Evolutionary conservation across 2,797 vertebrate species (phyloP).

Genomic region (Myotis myotis): DNA sequence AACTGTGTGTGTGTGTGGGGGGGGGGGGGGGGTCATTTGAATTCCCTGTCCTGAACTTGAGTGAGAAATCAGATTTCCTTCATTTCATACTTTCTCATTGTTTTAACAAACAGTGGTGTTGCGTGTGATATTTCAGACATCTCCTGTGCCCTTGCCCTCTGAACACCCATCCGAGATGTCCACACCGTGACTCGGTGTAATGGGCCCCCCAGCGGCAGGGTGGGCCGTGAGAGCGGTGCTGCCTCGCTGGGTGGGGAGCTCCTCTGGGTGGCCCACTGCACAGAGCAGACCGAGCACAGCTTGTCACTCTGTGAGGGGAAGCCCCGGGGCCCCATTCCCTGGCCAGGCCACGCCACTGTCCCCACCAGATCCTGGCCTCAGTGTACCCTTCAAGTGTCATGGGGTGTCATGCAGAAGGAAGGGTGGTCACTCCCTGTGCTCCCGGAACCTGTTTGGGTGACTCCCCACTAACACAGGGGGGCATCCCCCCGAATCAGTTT

Average conservation of each 20-base stretch:
- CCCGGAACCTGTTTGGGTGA: not conserved
- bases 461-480: not conserved
- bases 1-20: accelerated
- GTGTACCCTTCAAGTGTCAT: not conserved
- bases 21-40: not conserved
- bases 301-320: not conserved
- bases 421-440: accelerated
- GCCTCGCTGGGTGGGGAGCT: not conserved
- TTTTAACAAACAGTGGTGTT: not conserved
- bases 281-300: not conserved
- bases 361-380: not conserved
- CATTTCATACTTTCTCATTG: not conserved
- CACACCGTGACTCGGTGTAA: not conserved
- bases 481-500: not conserved
- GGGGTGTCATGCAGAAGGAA: not conserved
- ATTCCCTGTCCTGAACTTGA: not conserved
- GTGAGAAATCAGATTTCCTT: conserved; percentile 19
- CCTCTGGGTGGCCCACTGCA: not conserved
- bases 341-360: not conserved
- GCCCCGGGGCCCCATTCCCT: not conserved
- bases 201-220: not conserved
- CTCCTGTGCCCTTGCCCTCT: not conserved
- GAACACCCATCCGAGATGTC: too few species aligned
- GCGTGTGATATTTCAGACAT: not conserved
- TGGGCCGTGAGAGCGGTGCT: not conserved